Conservation (phyloP, 2,113 vertebrate species). For the Cacatua alba region DNA sequence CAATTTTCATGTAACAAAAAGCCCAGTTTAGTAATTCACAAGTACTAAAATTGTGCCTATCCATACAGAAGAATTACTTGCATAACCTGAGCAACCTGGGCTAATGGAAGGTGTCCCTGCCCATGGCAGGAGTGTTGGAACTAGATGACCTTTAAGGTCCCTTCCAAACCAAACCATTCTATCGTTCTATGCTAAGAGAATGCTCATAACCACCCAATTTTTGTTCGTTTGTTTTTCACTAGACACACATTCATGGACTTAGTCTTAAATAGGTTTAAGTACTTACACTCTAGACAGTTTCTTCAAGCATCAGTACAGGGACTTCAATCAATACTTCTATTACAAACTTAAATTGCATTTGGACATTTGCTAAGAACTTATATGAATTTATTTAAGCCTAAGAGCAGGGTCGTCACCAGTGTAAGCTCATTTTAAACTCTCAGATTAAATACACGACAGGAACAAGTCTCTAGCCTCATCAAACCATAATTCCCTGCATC, state of each 20-base stretch:
- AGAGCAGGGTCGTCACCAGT: not conserved
- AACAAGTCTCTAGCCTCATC: not conserved
- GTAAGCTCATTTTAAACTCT: not conserved
- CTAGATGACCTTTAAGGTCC: not conserved
- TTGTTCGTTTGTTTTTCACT: not conserved
- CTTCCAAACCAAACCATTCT: not conserved
- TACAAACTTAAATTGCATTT: not conserved
- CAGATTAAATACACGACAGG: not conserved
- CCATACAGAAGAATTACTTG: not conserved
- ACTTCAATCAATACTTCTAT: not conserved
- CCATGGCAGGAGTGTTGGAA: not conserved
- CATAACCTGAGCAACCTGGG: not conserved
- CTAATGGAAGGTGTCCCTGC: not conserved
- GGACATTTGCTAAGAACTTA: not conserved
- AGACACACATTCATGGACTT: not conserved
- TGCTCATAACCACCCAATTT: not conserved
- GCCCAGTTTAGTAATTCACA: fast-evolving
- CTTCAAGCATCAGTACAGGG: not conserved
- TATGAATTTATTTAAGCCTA: not conserved
- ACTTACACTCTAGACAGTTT: not conserved
- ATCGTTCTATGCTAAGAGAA: not conserved
- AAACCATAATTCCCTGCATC: not conserved
- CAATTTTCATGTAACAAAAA: not conserved
- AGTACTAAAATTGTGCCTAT: not conserved
- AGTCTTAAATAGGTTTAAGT: not conserved